phyloP scores from a whole-genome alignment of 2,113 vertebrate genomes.

The Gavia stellata region DNA sequence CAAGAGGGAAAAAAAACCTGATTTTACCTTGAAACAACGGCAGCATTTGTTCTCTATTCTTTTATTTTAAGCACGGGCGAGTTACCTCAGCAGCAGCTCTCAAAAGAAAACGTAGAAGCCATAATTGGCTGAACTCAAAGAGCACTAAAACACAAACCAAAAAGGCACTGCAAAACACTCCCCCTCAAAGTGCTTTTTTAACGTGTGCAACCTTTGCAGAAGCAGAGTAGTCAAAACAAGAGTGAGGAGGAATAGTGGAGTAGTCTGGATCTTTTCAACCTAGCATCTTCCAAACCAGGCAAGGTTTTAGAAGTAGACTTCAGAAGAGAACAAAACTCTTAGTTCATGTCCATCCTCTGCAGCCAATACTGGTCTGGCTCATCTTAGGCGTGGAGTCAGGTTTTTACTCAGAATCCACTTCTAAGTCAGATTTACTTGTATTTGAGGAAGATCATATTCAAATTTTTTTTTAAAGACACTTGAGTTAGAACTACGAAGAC shows the following conservation, averaged over 20 bases:
- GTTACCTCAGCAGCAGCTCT: constrained; percentile 65
- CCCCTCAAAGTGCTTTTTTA: neutral
- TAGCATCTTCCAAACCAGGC: neutral
- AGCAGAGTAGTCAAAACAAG: neutral
- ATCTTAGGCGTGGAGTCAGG: neutral
- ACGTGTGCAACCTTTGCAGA: neutral
- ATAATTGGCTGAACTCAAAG: constrained; percentile 53
- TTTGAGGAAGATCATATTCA: constrained; percentile 48
- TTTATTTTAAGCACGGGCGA: constrained; percentile 32
- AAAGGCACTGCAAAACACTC: neutral
- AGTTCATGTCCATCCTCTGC: constrained; percentile 3
- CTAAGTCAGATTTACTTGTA: constrained; percentile 16
- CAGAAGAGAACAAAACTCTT: neutral
- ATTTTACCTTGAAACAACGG: constrained; percentile 62
- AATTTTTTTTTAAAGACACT: constrained; percentile 63
- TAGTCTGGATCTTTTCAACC: neutral
- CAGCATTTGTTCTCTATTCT: constrained; percentile 65
- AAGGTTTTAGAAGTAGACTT: constrained; percentile 10
- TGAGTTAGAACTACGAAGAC: constrained; percentile 67
- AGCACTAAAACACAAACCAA: constrained; percentile 9
- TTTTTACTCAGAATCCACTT: neutral
- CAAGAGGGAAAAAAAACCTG: neutral
- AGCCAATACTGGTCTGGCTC: constrained; percentile 8
- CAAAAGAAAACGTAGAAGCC: constrained; percentile 53
- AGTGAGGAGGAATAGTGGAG: neutral